phyloP scores from a whole-genome alignment of 2,113 vertebrate species.

The Sebastes schlegelii region DNA sequence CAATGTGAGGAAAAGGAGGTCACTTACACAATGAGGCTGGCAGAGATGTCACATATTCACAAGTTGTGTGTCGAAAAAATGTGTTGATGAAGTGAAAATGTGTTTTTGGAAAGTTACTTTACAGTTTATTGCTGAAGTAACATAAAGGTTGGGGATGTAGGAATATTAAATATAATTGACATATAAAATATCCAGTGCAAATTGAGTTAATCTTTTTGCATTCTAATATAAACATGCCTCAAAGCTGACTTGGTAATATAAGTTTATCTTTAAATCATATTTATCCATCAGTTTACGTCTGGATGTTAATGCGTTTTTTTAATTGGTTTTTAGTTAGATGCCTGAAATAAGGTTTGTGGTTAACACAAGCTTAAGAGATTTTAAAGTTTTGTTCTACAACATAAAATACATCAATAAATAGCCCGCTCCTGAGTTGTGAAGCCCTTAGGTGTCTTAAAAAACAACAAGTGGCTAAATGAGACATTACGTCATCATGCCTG shows the following conservation, averaged over 20 bases:
- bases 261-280: conserved; percentile 1
- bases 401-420: too few species aligned
- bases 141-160: neutral
- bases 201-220: neutral
- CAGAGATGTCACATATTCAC: neutral
- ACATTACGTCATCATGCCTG: too few species aligned
- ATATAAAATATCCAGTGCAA: neutral
- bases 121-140: neutral
- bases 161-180: neutral
- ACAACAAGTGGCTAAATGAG: too few species aligned
- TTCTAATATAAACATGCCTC: neutral
- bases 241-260: neutral
- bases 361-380: too few species aligned
- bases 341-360: too few species aligned
- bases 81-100: neutral
- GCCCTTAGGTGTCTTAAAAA: too few species aligned
- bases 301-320: too few species aligned
- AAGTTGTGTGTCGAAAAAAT: neutral
- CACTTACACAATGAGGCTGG: neutral
- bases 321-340: too few species aligned
- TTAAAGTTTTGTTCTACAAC: too few species aligned
- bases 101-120: neutral
- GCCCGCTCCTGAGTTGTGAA: too few species aligned
- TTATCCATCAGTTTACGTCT: neutral
- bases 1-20: neutral